These are phyloP conservation scores for Calycopis cecrops DNA, from an alignment of 1,140 invertebrate genomes.

Conservation along the genomic window DNA sequence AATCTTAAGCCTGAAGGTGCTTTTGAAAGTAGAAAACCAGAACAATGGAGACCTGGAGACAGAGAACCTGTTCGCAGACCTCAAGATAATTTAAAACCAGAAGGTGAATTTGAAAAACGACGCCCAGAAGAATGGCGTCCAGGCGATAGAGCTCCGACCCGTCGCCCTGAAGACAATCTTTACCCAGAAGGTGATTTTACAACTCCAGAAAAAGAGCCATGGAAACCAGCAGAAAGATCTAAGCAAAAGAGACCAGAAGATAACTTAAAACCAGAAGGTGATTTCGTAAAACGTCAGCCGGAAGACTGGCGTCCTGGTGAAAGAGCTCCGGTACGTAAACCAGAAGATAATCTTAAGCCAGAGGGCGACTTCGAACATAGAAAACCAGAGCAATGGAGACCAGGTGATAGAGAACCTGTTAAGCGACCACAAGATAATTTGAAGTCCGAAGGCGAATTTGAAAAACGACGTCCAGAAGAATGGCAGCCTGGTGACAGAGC, in stretches of 20 bases:
- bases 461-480: constrained; percentile 52
- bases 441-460: constrained; percentile 65
- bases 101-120: constrained; percentile 77
- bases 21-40: constrained; percentile 71
- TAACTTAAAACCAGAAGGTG: constrained; percentile 77
- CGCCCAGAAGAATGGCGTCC: constrained; percentile 64
- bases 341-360: constrained; percentile 48
- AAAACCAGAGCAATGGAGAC: constrained; percentile 68
- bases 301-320: constrained; percentile 50
- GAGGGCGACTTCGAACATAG: constrained; percentile 77
- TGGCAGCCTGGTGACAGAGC: constrained; percentile 59
- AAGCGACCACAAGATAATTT: constrained; percentile 47
- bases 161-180: constrained; percentile 76
- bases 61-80: constrained; percentile 73
- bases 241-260: constrained; percentile 76
- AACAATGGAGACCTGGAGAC: constrained; percentile 69
- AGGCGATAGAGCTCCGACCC: constrained; percentile 71
- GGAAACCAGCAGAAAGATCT: constrained; percentile 65
- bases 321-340: constrained; percentile 71
- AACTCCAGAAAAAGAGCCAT: constrained; percentile 62
- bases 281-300: constrained; percentile 58
- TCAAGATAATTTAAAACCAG: constrained; percentile 76
- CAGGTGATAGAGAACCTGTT: constrained; percentile 54
- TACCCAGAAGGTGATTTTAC: constrained; percentile 77
- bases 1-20: constrained; percentile 62